Conservation (phyloP, 2,888 invertebrate genomes). For the Diaphora mendica region DNA sequence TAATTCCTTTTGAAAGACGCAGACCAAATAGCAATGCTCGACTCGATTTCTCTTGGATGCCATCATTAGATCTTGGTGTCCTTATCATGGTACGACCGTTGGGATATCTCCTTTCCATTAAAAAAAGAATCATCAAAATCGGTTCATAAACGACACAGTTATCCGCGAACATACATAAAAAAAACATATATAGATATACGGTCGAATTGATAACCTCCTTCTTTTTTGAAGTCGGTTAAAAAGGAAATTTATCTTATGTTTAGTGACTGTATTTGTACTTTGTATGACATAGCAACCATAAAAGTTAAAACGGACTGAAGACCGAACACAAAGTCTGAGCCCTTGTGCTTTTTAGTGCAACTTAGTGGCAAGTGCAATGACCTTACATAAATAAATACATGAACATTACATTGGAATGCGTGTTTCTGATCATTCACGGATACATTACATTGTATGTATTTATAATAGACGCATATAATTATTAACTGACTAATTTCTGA, state of each 20-base stretch:
- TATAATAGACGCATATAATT: constrained; percentile 19
- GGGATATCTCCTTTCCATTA: no score
- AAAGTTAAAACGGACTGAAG: constrained; percentile 33
- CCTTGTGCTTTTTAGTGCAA: constrained; percentile 56
- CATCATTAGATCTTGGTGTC: no score
- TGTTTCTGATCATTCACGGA: constrained; percentile 73
- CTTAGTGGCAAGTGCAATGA: constrained; percentile 69
- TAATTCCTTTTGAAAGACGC: no score
- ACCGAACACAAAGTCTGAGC: constrained; percentile 34
- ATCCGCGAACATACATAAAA: no score
- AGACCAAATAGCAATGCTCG: no score
- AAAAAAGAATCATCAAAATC: no score
- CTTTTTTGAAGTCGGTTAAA: no score
- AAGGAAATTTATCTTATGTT: constrained; percentile 5
- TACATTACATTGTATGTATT: constrained; percentile 55
- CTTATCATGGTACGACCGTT: no score
- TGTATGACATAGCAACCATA: constrained; percentile 15
- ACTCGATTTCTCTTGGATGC: no score
- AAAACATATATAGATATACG: no score
- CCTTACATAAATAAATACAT: constrained; percentile 73
- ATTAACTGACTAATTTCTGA: background rate
- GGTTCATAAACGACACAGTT: no score
- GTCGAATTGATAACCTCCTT: no score
- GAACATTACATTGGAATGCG: constrained; percentile 56
- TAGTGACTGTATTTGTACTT: constrained; percentile 16